These are phyloP conservation scores for Acanthosoma haemorrhoidale DNA, from an alignment of 2,888 invertebrate genomes.

Conservation along the genomic window DNA sequence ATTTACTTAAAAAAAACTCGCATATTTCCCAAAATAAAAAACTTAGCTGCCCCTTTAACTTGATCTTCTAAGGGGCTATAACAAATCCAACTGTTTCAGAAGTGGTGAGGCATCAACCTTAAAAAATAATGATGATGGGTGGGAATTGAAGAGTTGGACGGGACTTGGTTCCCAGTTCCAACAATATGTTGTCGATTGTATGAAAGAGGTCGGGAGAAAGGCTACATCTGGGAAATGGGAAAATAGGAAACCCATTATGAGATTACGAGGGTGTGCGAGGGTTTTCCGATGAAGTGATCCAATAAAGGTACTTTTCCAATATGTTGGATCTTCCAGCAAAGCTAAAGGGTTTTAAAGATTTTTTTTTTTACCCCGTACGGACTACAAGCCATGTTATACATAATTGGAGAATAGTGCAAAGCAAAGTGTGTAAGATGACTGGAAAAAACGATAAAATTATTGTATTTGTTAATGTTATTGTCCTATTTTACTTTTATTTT, in stretches of 20 bases:
- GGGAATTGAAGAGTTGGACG: background rate
- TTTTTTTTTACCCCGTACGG: background rate
- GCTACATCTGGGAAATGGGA: conserved; percentile 15
- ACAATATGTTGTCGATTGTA: conserved; percentile 11
- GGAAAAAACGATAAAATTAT: too few relatives aligned
- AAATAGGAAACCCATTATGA: conserved; percentile 25
- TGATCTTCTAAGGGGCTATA: too few relatives aligned
- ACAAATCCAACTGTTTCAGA: too few relatives aligned
- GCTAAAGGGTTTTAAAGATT: background rate
- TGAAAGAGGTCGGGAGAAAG: background rate
- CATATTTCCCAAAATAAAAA: too few relatives aligned
- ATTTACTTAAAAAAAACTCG: too few relatives aligned
- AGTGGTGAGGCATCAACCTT: too few relatives aligned
- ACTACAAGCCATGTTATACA: background rate
- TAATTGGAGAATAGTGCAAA: too few relatives aligned
- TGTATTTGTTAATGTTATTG: too few relatives aligned
- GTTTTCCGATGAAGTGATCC: background rate
- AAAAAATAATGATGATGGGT: too few relatives aligned
- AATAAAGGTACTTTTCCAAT: conserved; percentile 30
- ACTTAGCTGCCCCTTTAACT: too few relatives aligned
- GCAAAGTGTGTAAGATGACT: too few relatives aligned
- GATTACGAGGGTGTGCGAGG: background rate
- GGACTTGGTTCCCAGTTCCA: background rate
- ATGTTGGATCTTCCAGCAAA: conserved; percentile 9
- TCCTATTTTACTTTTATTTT: too few relatives aligned